Conservation (phyloP, 2,797 vertebrate species). For the Natrix natrix region DNA sequence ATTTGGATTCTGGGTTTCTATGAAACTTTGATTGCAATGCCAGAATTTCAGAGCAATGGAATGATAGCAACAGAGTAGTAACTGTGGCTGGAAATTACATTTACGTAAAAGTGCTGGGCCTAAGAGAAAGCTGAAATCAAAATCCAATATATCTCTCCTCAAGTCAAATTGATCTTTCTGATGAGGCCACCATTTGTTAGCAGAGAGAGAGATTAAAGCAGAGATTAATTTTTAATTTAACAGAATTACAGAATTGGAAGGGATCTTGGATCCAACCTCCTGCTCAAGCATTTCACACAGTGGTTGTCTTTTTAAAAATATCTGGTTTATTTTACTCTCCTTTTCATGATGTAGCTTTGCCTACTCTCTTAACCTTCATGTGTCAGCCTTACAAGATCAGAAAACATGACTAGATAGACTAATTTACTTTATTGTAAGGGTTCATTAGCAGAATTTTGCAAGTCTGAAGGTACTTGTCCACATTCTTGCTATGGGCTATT, state of each 20-base stretch:
- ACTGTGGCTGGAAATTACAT: background rate
- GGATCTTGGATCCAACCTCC: too few relatives aligned
- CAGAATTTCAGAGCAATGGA: background rate
- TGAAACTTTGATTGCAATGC: background rate
- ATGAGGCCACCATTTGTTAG: background rate
- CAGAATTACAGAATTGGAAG: too few relatives aligned
- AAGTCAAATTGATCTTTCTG: background rate
- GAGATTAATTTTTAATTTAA: background rate
- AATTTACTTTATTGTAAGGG: background rate
- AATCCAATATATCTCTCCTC: background rate
- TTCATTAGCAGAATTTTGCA: background rate
- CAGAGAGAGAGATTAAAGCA: background rate
- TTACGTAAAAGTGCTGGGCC: background rate
- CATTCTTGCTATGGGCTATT: background rate
- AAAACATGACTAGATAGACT: background rate
- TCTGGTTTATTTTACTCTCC: background rate
- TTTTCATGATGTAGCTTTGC: background rate
- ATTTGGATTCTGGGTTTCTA: background rate
- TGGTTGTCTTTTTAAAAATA: too few relatives aligned
- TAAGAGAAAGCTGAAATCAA: background rate
- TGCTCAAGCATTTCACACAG: too few relatives aligned
- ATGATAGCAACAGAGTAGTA: background rate
- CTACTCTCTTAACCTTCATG: background rate
- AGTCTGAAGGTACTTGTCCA: background rate
- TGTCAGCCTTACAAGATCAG: background rate